Base-by-base conservation (phyloP, 2,113 vertebrate species). In the Jacana jacana region DNA sequence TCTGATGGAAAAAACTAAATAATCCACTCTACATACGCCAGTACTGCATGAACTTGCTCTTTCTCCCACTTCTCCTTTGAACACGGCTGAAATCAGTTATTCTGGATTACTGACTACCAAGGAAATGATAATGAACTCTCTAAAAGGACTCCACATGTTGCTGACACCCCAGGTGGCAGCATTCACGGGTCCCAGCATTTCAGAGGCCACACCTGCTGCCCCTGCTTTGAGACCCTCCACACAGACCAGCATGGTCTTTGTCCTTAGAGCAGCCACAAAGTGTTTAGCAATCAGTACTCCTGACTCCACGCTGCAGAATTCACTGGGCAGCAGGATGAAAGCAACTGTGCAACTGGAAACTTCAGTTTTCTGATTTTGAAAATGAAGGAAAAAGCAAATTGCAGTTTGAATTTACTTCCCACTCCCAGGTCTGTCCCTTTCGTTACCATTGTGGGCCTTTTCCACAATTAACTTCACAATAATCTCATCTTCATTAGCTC, bases 101-200 rank as follows among this genome's bases (percentile, higher is more conserved):
- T 86, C 22, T 33, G 35, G 33, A 71, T 60, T 81, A 64, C 33
- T 30, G 55, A 23, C 77, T 48, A 44, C 14, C 73, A 78, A 23
- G 39, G 75, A 82, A 95, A 79, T 23, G 1, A 48, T 6, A 69
- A 75, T 8, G 46, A 66, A 16, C 12, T 60, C 37, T 58, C 16
- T 27, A 11, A 31, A 87, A 44, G 42, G 48, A 33, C 46, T 73
- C 37, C 60, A 48, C 52, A 18, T 3, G 2, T 5, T 75, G 35
- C 15, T 33, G 20, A 55, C 76, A 35, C 44, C 63, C 79, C 73
- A 40, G 42, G 46, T 55, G 70, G 37, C 51, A 78, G 37, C 46
- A 31, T 31, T 17, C 4, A 1, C 0, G 2, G 51, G 46, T 84
- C 42, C 37, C 88, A 39, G 30, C 30, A 16, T 2, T 58, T 31